A percentile compares a stretch with the other conserved stretches of the same genome.
phyloP scores from a whole-genome alignment of 2,888 invertebrate genomes.

The Galerucella nymphaeae region DNA sequence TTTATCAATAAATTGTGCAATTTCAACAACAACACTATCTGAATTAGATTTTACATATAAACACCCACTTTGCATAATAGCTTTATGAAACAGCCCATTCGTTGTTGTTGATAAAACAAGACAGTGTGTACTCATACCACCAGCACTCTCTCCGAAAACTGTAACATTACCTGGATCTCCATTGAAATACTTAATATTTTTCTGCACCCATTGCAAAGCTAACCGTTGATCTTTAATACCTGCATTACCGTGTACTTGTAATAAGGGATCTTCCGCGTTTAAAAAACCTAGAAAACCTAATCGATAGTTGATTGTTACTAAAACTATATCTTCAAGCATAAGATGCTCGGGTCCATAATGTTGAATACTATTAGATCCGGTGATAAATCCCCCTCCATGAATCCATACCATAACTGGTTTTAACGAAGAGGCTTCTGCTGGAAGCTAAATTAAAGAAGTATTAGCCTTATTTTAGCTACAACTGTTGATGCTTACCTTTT shows the following conservation, averaged over 20 bases:
- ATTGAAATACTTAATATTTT: slow-evolving; percentile 65
- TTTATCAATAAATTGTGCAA: slow-evolving; percentile 44
- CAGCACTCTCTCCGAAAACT: slow-evolving; percentile 45
- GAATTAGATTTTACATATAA: slow-evolving; percentile 36
- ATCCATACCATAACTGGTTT: slow-evolving; percentile 50
- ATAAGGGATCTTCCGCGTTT: slow-evolving; percentile 27
- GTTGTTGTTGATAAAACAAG: slow-evolving; percentile 36
- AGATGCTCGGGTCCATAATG: slow-evolving; percentile 42
- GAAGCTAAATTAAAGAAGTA: slow-evolving; percentile 2
- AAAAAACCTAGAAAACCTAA: slow-evolving; percentile 45
- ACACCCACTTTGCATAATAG: slow-evolving; percentile 56
- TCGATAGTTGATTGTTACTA: slow-evolving; percentile 46
- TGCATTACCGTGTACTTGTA: slow-evolving; percentile 65
- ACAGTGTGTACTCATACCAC: slow-evolving; percentile 36
- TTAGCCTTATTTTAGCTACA: background rate
- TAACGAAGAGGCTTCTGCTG: slow-evolving; percentile 4
- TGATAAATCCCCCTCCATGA: slow-evolving; percentile 46
- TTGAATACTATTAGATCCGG: slow-evolving; percentile 38
- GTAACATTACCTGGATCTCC: slow-evolving; percentile 68
- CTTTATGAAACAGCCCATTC: slow-evolving; percentile 53
- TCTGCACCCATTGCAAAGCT: slow-evolving; percentile 67
- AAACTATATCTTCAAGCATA: slow-evolving; percentile 42
- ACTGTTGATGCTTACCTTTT: slow-evolving; percentile 33
- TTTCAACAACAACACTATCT: slow-evolving; percentile 34
- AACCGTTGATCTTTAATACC: slow-evolving; percentile 67